Base-by-base conservation (phyloP, 2,113 vertebrate genomes). In the Pedionomus torquatus region DNA sequence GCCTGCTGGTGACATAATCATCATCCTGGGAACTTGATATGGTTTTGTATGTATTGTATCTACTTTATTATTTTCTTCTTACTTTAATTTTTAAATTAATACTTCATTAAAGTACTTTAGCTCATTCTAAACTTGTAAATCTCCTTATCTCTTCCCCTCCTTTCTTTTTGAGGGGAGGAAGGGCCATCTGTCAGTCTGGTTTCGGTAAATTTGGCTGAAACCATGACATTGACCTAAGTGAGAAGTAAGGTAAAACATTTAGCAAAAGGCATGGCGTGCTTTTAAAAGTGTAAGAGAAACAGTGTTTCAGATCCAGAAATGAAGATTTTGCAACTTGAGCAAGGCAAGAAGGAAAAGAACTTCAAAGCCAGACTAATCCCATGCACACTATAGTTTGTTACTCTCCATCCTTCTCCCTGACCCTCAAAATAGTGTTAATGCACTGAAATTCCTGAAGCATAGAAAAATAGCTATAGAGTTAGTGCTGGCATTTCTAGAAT, bases 401-500 rank as follows among this genome's bases (percentile, higher is more conserved):
- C 12, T 83, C 51, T 52, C 6, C 19, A 31, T 55, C 17, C 17
- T 76, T 76, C 9, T 17, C 8, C 7, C 5, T 26, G 4, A 7
- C 82, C 44, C 7, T 11, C 14, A 37, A 49, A 83, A 52, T 28
- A 94, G 97, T 97, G 98, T 97, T 98, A 97, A 98, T 97, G 71
- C 69, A 95, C 65, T 65, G 65, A 96, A 96, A 97, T 49, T 90
- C 25, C 74, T 84, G 63, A 72, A 70, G 5, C 93, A 86, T 25
- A 61, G 85, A 55, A 30, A 17, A 41, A 37, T 5, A 6, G 13
- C 9, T 65, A 91, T 94, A 55, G 63, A 90, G 57, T 95, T 98
- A 98, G 98, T 98, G 74, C 81, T 97, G 95, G 25, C 11, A 37
- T 96, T 95, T 98, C 95, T 65, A 96, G 83, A 93, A 94, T 80